Percentiles rank a stretch among this genome's conserved stretches.
Conservation (phyloP, 1,140 invertebrate genomes). For the Drosophila micromelanica region DNA sequence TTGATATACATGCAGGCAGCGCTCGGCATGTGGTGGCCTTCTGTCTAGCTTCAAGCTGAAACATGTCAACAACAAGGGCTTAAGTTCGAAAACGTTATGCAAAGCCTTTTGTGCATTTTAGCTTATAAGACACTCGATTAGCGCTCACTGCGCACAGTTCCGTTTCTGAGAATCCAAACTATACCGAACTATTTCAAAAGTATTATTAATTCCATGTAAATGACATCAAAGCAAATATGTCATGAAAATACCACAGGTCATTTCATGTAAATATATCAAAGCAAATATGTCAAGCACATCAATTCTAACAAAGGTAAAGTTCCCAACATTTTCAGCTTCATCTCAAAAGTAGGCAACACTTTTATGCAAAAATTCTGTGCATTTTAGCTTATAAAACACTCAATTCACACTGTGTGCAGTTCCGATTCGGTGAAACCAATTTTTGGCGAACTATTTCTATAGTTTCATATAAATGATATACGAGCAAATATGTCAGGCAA, state of each 20-base stretch:
- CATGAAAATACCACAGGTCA: too few species aligned
- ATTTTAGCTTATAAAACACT: background rate
- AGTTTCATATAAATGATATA: too few species aligned
- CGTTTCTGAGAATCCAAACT: background rate
- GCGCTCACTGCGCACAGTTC: background rate
- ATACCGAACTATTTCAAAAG: background rate
- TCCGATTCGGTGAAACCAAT: background rate
- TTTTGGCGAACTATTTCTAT: background rate
- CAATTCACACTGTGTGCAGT: background rate
- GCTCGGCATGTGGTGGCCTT: slow-evolving; percentile 22
- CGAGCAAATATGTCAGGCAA: too few species aligned
- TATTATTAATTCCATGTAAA: too few species aligned
- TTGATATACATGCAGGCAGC: slow-evolving; percentile 1
- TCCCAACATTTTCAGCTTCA: background rate
- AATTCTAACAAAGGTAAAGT: too few species aligned
- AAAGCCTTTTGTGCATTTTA: background rate
- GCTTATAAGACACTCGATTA: slow-evolving; percentile 1
- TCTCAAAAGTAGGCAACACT: slow-evolving; percentile 46
- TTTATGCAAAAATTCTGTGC: slow-evolving; percentile 11
- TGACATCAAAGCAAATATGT: too few species aligned
- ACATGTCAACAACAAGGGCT: slow-evolving; percentile 27
- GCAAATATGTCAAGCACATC: too few species aligned
- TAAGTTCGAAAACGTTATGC: slow-evolving; percentile 11
- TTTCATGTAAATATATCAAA: too few species aligned
- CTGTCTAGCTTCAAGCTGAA: slow-evolving; percentile 25